These are phyloP conservation scores for Tadarida brasiliensis DNA, from an alignment of 2,797 vertebrate genomes.

Conservation along the genomic window DNA sequence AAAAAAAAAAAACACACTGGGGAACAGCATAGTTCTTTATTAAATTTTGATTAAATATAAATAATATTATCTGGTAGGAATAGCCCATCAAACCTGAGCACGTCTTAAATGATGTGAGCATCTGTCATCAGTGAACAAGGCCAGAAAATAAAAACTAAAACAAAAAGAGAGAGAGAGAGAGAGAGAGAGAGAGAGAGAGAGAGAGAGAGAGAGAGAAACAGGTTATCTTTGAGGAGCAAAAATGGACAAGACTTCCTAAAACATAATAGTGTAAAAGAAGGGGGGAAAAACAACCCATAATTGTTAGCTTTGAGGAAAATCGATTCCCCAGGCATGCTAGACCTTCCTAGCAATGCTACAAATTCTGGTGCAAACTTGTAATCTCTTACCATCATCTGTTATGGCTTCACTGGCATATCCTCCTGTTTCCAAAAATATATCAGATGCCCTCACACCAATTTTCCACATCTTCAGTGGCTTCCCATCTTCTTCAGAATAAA, in stretches of 20 bases:
- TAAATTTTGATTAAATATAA: not conserved
- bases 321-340: not conserved
- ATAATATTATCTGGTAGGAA: not conserved
- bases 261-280: not conserved
- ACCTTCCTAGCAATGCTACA: not conserved
- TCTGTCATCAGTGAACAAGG: not conserved
- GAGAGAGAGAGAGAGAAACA: not conserved
- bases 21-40: not conserved
- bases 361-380: not conserved
- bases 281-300: not conserved
- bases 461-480: fast-evolving
- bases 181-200: not conserved
- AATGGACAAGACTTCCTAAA: not conserved
- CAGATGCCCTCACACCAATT: not conserved
- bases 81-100: not conserved
- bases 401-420: not conserved
- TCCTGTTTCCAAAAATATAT: not conserved
- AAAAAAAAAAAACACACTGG: not conserved
- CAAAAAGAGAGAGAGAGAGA: not conserved
- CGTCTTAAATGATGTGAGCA: not conserved
- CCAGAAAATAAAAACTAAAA: not conserved
- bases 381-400: not conserved
- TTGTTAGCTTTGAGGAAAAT: not conserved
- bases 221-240: not conserved
- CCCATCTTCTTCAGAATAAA: not conserved